Percentiles rank a stretch among this genome's conserved stretches.
Evolutionary conservation across 2,888 invertebrate genomes (phyloP).

Genomic region (Scaeva pyrastri): DNA sequence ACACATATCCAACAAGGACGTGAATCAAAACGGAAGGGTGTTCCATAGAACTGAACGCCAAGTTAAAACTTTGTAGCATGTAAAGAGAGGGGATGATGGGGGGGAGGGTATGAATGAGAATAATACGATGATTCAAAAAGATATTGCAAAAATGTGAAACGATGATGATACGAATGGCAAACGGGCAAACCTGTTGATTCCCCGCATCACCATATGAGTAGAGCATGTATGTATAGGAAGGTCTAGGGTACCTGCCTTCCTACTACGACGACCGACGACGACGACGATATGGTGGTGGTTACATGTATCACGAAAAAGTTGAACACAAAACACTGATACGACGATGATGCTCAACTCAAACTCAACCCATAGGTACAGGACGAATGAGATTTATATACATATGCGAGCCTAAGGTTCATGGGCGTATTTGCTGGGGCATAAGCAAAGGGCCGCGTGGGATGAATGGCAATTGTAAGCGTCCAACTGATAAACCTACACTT

Average conservation of each 20-base stretch:
- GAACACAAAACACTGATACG: conserved; percentile 64
- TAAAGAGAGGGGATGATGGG: conserved; percentile 11
- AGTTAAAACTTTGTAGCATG: conserved; percentile 54
- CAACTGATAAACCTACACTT: too few species aligned
- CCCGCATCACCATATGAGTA: conserved; percentile 32
- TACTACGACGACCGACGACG: neutral
- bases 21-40: conserved; percentile 58
- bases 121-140: conserved; percentile 65
- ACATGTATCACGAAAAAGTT: conserved; percentile 59
- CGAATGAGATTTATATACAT: conserved; percentile 45
- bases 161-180: conserved; percentile 65
- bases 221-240: conserved; percentile 1
- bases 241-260: too few species aligned
- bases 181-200: conserved; percentile 69
- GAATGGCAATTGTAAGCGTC: too few species aligned
- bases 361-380: conserved; percentile 30
- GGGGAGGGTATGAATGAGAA: neutral
- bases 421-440: neutral
- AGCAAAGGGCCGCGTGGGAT: neutral
- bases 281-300: neutral
- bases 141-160: conserved; percentile 70
- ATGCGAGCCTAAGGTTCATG: conserved; percentile 37
- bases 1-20: conserved; percentile 39
- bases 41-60: conserved; percentile 13
- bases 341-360: conserved; percentile 27